phyloP scores from a whole-genome alignment of 2,797 vertebrate species.

The Remorina albescens region DNA sequence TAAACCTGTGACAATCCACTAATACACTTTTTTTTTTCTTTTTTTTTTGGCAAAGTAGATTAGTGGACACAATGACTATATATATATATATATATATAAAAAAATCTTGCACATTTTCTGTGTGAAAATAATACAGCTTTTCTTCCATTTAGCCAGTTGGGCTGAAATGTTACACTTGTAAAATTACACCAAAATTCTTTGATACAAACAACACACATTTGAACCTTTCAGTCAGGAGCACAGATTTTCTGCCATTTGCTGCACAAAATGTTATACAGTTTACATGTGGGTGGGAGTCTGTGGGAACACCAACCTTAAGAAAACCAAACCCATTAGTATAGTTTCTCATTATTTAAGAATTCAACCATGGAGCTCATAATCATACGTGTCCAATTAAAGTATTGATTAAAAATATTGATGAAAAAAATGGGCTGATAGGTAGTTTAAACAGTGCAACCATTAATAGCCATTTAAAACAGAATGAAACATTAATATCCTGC shows the following conservation, averaged over 20 bases:
- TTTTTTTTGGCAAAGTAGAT: too few relatives aligned
- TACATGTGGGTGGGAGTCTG: neutral
- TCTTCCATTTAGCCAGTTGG: neutral
- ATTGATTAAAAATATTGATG: neutral
- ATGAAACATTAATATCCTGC: neutral
- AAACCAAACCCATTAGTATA: neutral
- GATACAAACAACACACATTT: neutral
- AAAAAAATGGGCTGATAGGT: neutral
- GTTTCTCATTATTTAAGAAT: neutral
- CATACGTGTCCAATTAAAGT: neutral
- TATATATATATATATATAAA: too few relatives aligned
- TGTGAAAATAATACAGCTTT: neutral
- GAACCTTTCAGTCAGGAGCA: conserved; percentile 10
- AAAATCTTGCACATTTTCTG: too few relatives aligned
- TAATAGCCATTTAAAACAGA: neutral
- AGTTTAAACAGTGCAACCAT: neutral
- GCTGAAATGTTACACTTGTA: neutral
- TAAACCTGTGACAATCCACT: too few relatives aligned
- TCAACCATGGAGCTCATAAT: conserved; percentile 4
- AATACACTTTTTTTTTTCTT: too few relatives aligned
- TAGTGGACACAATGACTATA: too few relatives aligned
- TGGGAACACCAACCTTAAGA: neutral
- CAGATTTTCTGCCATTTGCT: conserved; percentile 16
- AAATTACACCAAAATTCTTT: neutral
- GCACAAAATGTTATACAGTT: conserved; percentile 6